Percentiles rank a stretch among this genome's conserved stretches.
Conservation (phyloP, 2,797 vertebrate genomes). For the Telmatherina bonti region DNA sequence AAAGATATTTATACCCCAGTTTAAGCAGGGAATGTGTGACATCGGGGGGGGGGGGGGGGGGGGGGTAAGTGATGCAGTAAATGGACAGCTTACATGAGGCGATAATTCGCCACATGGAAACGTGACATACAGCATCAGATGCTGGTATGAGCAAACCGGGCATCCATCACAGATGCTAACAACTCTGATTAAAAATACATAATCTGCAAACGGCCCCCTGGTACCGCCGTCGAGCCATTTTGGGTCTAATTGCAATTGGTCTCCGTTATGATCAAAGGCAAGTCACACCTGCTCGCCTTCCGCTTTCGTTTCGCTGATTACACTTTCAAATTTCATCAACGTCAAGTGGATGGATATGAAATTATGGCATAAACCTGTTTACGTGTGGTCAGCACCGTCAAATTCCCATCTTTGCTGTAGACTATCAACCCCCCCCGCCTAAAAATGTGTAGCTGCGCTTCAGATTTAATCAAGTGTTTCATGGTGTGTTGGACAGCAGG, state of each 20-base stretch:
- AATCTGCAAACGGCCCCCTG: constrained; percentile 82
- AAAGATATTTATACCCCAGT: not conserved
- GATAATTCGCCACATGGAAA: constrained; percentile 64
- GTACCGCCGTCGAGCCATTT: constrained; percentile 79
- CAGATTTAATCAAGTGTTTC: constrained; percentile 33
- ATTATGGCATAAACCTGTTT: constrained; percentile 76
- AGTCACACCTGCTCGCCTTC: constrained; percentile 86
- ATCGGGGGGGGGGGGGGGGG: not conserved
- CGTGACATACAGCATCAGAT: constrained; percentile 66
- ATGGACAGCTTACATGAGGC: constrained; percentile 54
- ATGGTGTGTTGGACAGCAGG: constrained; percentile 20
- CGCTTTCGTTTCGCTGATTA: constrained; percentile 85
- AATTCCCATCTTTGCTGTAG: constrained; percentile 29
- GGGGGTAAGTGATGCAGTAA: constrained; percentile 48
- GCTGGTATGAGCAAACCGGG: constrained; percentile 73
- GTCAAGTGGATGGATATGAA: constrained; percentile 81
- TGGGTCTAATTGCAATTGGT: constrained; percentile 86
- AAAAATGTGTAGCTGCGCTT: not conserved
- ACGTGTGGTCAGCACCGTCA: constrained; percentile 63
- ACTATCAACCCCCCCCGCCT: constrained; percentile 16
- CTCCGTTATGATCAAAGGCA: constrained; percentile 85
- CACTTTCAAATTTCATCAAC: constrained; percentile 86
- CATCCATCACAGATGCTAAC: constrained; percentile 86
- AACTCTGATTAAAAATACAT: constrained; percentile 89
- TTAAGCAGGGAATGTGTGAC: constrained; percentile 1